A percentile compares a stretch with the other conserved stretches of the same genome.
Conservation (phyloP, 1,140 invertebrate genomes). For the Drosophila sturtevanti region DNA sequence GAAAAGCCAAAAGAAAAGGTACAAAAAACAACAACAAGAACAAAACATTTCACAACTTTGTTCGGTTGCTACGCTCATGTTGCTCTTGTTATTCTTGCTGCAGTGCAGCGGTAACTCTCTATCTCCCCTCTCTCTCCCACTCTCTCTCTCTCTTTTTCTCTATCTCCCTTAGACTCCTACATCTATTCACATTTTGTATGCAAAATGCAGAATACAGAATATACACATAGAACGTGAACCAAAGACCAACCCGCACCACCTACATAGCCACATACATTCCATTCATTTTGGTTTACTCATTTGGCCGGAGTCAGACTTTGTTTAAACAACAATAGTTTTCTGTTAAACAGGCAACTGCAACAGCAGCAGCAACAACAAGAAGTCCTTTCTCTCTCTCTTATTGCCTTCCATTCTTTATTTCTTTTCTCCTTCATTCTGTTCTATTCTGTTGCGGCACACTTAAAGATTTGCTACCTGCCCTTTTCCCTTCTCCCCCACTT, state of each 20-base stretch:
- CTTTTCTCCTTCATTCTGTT: constrained; percentile 2
- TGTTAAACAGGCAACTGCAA: constrained; percentile 12
- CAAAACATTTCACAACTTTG: constrained; percentile 57
- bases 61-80: constrained; percentile 8
- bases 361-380: neutral
- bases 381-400: neutral
- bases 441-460: constrained; percentile 45
- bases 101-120: constrained; percentile 23
- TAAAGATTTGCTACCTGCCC: constrained; percentile 48
- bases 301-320: constrained; percentile 39
- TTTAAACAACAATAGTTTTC: constrained; percentile 14
- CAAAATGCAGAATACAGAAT: constrained; percentile 67
- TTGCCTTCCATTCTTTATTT: constrained; percentile 4
- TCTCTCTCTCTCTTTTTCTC: neutral
- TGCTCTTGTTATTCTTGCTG: constrained; percentile 32
- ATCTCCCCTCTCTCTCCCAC: constrained; percentile 25
- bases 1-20: constrained; percentile 31
- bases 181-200: constrained; percentile 63
- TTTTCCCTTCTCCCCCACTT: neutral
- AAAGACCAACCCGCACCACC: neutral
- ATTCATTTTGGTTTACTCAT: constrained; percentile 47
- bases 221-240: neutral
- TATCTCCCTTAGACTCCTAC: constrained; percentile 5
- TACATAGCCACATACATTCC: constrained; percentile 46
- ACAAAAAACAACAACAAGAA: constrained; percentile 39